Evolutionary conservation across 2,113 vertebrate genomes (phyloP), one percentile per base, ranked within the genome.

Genomic region (Nansenia antarctica): DNA sequence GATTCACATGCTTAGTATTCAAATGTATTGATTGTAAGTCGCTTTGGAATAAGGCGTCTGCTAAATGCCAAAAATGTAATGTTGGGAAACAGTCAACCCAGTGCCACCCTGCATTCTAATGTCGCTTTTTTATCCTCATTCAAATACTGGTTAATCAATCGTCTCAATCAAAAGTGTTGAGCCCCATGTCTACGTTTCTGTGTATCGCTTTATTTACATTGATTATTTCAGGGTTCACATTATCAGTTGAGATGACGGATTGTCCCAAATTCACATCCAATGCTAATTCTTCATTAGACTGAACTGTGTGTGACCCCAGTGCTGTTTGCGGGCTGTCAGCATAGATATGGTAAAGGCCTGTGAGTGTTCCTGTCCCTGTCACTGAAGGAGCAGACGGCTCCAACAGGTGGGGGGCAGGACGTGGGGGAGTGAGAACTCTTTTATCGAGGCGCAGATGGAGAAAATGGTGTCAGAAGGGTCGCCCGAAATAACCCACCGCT

Each of bases 401-500:
- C 72, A 87, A 85, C 89, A 89, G 88, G 88, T 88, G 71, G 78
- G 63, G 59, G 49, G 55, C 27, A n/a, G 14, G 8, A 31, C 30
- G 55, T 58, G 29, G 68, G 67, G 71, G 60, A 55, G 67, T 45
- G 67, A 39, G 68, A 81, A 73, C 37, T 49, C 78, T 82, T 86
- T 89, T 74, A 86, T 85, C 75, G 75, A 39, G 27, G 70, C 74
- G 65, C 75, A 80, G 45, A 79, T 67, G 62, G 77, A 78, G 74
- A 85, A 83, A 86, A 74, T 79, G 71, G 80, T 84, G 80, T 85
- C 79, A 80, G 69, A 85, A 77, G 81, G 81, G 82, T 81, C 68
- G 68, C 76, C 85, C 72, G 80, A 89, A 88, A 91, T 89, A 90
- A 76, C 55, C 20, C 27, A 22, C 62, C 60, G 62, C 72, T 81